Percentiles rank a stretch among this genome's conserved stretches.
phyloP scores from a whole-genome alignment of 2,888 invertebrate species.

The Cosmia pyralina region DNA sequence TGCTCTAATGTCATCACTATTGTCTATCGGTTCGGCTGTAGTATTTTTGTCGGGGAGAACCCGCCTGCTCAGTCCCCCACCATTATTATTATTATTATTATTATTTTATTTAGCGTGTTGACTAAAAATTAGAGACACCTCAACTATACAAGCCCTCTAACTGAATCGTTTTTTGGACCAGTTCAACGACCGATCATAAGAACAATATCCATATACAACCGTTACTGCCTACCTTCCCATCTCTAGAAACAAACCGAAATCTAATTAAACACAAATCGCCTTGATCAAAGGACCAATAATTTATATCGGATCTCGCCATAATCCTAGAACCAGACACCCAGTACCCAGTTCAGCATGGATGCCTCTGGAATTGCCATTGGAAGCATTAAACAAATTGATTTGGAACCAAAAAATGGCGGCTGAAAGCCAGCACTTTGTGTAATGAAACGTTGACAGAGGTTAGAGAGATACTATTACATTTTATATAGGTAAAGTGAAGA shows the following conservation, averaged over 20 bases:
- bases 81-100: too few relatives aligned
- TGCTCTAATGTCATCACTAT: too few relatives aligned
- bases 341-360: constrained; percentile 47
- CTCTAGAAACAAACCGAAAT: constrained; percentile 23
- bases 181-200: not conserved
- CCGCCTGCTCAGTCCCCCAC: too few relatives aligned
- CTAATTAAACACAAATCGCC: constrained; percentile 48
- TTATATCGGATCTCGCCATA: constrained; percentile 45
- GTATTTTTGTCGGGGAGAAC: too few relatives aligned
- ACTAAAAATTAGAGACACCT: not conserved
- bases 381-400: constrained; percentile 78
- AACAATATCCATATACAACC: not conserved
- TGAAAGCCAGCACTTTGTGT: constrained; percentile 72
- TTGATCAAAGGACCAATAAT: constrained; percentile 46
- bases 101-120: too few relatives aligned
- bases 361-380: constrained; percentile 63
- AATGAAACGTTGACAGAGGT: constrained; percentile 69
- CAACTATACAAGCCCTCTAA: not conserved
- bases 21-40: too few relatives aligned
- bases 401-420: constrained; percentile 69
- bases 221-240: not conserved
- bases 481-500: constrained; percentile 19
- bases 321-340: constrained; percentile 41
- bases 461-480: constrained; percentile 27
- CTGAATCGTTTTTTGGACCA: not conserved